Conservation (phyloP, 2,888 invertebrate genomes). For the Papilio gigon region DNA sequence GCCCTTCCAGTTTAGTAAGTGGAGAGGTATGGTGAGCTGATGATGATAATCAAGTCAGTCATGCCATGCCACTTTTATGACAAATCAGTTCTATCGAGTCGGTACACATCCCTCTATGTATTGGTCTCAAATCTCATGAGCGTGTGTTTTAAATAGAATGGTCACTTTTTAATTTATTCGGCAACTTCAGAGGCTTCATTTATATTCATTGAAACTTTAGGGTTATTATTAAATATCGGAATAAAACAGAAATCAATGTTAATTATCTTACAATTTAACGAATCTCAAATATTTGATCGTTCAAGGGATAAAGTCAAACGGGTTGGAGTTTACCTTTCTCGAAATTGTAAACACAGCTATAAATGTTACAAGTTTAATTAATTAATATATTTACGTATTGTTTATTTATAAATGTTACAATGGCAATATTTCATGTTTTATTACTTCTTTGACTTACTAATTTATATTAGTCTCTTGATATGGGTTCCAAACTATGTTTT, state of each 20-base stretch:
- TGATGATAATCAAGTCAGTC: too few species aligned
- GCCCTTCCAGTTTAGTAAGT: too few species aligned
- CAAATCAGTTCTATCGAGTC: too few species aligned
- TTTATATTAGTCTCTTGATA: too few species aligned
- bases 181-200: background rate
- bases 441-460: too few species aligned
- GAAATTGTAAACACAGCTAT: background rate
- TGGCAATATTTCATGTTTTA: background rate
- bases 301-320: slow-evolving; percentile 12
- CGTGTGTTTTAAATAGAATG: too few species aligned
- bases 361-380: slow-evolving; percentile 1
- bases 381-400: background rate
- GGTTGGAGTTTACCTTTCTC: background rate
- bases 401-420: background rate
- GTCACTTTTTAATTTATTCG: background rate
- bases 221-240: slow-evolving; percentile 1
- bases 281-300: slow-evolving; percentile 26
- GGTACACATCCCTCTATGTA: too few species aligned
- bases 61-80: too few species aligned
- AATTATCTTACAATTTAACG: slow-evolving; percentile 15
- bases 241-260: slow-evolving; percentile 6
- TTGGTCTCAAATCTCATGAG: too few species aligned
- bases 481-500: too few species aligned
- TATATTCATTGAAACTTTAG: background rate
- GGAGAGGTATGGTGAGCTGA: too few species aligned